phyloP scores from a whole-genome alignment of 2,888 invertebrate species.

The Platyscelio sp. region DNA sequence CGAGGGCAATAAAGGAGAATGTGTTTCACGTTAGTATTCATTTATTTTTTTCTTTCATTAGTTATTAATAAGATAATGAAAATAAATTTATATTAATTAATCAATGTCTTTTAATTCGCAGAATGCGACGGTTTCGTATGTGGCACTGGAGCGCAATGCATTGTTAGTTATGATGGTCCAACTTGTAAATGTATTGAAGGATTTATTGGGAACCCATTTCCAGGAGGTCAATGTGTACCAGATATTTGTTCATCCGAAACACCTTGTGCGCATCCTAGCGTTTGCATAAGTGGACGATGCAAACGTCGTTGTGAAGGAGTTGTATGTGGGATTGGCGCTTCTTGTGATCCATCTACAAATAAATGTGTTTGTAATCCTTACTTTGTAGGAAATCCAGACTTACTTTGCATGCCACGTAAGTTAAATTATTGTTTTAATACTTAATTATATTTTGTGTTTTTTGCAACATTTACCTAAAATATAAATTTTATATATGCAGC shows the following conservation, averaged over 20 bases:
- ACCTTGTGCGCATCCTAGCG: constrained; percentile 92
- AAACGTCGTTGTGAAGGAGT: constrained; percentile 95
- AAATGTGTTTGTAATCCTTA: constrained; percentile 95
- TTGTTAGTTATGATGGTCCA: constrained; percentile 93
- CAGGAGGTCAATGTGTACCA: constrained; percentile 93
- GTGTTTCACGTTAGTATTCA: constrained; percentile 90
- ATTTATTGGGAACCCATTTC: constrained; percentile 95
- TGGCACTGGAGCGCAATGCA: constrained; percentile 94
- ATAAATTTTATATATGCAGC: constrained; percentile 88
- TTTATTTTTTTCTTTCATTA: no score
- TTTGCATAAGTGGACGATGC: constrained; percentile 95
- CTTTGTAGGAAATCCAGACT: constrained; percentile 95
- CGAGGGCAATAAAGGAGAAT: constrained; percentile 93
- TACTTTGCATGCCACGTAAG: constrained; percentile 96
- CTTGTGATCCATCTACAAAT: constrained; percentile 92
- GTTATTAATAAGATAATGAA: no score
- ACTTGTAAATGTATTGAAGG: constrained; percentile 96
- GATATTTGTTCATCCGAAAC: constrained; percentile 93
- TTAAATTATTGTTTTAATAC: constrained; percentile 74
- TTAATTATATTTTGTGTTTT: background rate
- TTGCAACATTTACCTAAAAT: no score
- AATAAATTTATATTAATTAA: no score
- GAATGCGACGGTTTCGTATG: constrained; percentile 93
- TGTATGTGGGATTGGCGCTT: constrained; percentile 95
- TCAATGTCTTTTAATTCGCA: constrained; percentile 86